Evolutionary conservation across 2,797 vertebrate genomes (phyloP).

Genomic region (Sebastes ruberrimus): DNA sequence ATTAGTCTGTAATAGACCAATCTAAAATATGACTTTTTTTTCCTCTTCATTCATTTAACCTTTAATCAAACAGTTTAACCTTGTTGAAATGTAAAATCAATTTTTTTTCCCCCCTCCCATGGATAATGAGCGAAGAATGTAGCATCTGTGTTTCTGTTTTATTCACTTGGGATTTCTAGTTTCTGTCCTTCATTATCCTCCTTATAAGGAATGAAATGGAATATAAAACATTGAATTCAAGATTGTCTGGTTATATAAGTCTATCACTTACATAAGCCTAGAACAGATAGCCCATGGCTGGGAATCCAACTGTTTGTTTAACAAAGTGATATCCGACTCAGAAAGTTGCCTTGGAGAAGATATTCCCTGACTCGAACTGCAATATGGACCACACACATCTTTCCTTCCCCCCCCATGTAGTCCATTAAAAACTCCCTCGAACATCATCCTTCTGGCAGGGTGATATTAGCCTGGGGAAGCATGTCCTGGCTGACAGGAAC

Average conservation of each 20-base stretch:
- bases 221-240: conserved; percentile 14
- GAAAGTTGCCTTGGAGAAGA: conserved; percentile 9
- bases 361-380: not conserved
- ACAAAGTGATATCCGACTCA: conserved; percentile 22
- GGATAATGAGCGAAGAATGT: not conserved
- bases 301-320: conserved; percentile 37
- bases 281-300: conserved; percentile 22
- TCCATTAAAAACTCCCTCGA: not conserved
- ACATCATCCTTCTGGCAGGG: conserved; percentile 18
- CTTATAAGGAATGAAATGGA: conserved; percentile 6
- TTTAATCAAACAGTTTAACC: not conserved
- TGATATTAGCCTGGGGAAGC: conserved; percentile 35
- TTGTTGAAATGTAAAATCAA: not conserved
- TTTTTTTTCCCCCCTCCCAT: not conserved
- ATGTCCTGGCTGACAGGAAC: conserved; percentile 33
- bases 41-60: not conserved
- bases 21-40: not conserved
- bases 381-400: not conserved
- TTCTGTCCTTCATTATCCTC: not conserved
- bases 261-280: conserved; percentile 8
- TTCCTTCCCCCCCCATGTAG: too few relatives aligned
- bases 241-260: conserved; percentile 39
- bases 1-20: conserved; percentile 12
- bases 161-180: not conserved
- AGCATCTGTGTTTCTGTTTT: not conserved